phyloP scores from a whole-genome alignment of 2,888 invertebrate species.

The Apamea epomidion region DNA sequence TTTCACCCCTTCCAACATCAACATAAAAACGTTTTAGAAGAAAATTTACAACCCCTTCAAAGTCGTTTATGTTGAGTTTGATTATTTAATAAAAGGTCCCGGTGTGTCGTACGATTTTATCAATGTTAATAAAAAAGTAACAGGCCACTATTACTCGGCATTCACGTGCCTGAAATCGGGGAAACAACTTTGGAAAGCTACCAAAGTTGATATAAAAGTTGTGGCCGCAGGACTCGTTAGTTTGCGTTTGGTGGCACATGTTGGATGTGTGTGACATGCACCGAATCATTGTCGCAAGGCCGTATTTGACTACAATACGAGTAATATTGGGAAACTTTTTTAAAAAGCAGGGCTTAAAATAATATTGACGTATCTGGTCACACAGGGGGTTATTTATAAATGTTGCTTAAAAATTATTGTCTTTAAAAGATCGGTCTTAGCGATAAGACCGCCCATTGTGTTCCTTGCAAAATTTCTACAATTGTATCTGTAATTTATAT shows the following conservation, averaged over 20 bases:
- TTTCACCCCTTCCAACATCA: slow-evolving; percentile 20
- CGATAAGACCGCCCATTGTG: not conserved
- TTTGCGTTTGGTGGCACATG: slow-evolving; percentile 45
- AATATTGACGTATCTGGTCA: not conserved
- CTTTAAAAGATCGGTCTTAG: not conserved
- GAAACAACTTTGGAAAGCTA: slow-evolving; percentile 64
- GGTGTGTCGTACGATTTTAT: slow-evolving; percentile 31
- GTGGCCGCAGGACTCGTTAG: slow-evolving; percentile 69
- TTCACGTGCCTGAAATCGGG: slow-evolving; percentile 66
- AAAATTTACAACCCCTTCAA: slow-evolving; percentile 40
- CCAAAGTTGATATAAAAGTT: slow-evolving; percentile 72
- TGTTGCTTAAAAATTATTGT: not conserved
- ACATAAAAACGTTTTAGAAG: slow-evolving; percentile 48
- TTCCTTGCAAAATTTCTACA: not conserved
- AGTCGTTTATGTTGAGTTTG: slow-evolving; percentile 32
- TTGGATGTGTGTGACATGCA: slow-evolving; percentile 32
- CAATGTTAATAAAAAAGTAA: slow-evolving; percentile 40
- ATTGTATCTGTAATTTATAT: not conserved
- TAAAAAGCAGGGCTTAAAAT: not conserved
- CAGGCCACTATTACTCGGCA: slow-evolving; percentile 52
- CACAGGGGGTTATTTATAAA: not conserved
- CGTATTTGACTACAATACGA: slow-evolving; percentile 1
- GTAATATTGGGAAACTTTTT: slow-evolving; percentile 5
- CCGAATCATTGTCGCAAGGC: slow-evolving; percentile 14
- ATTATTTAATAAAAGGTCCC: slow-evolving; percentile 37